Evolutionary conservation across 2,113 vertebrate genomes (phyloP), one percentile per base, ranked within the genome.

Genomic region (Todiramphus chloris): DNA sequence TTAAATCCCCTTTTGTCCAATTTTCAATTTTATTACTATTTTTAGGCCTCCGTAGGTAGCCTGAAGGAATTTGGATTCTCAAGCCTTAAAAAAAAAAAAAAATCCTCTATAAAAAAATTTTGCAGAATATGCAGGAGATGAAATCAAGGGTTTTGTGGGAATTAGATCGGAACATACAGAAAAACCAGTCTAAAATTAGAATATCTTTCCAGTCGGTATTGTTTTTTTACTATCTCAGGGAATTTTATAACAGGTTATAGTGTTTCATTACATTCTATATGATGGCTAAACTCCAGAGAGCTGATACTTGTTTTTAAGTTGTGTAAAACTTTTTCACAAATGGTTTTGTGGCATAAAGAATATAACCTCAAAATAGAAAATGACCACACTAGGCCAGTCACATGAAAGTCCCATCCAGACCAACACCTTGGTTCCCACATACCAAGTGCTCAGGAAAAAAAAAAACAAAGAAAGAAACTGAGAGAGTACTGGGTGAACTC

Each of bases 21-120:
- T 85, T 96, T 79, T 89, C 53, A 63, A 43, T 25, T 87, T 89
- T 70, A 16, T 59, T 79, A 9, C 77, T 96, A 87, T 93, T 95
- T 94, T 92, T 87, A 95, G 87, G 55, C 35, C 35, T 94, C 43
- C 83, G 28, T 91, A 93, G 93, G 77, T 84, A 88, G 64, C 89
- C 83, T 84, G 69, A 67, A 95, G 90, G 80, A 92, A 90, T 83
- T 41, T 77, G 41, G 83, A 83, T 90, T 85, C 70, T 82, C 41
- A 83, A 83, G 66, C 37, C 39, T 72, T 87, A 14, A 80, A 80
- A 87, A 60, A 63, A 41, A 53, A 56, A 53, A n/a, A 51, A 51
- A 62, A 53, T 5, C 8, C 31, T 16, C 9, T 68, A 18, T 67
- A 51, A 72, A 87, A 79, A 72, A 18, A 17, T 6, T 53, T 44